Evolutionary conservation across 92 coral and sea anemone species (phyloP).

Genomic region (Montipora capitata): DNA sequence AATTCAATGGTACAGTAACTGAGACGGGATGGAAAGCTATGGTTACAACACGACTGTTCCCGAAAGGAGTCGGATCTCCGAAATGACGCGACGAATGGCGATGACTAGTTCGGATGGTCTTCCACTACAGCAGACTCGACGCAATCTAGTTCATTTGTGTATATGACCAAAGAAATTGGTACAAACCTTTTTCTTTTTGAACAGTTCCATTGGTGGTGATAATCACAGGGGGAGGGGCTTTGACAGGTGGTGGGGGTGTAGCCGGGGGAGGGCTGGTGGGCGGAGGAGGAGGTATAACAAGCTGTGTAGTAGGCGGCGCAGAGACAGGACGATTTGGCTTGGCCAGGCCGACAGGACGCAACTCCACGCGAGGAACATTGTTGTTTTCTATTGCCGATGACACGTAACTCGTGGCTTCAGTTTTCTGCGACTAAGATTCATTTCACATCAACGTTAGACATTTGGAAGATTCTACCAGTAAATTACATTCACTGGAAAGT

Average conservation of each 20-base stretch:
- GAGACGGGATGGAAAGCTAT: too few relatives aligned
- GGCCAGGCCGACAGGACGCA: slow-evolving; percentile 67
- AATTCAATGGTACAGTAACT: too few relatives aligned
- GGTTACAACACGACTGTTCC: too few relatives aligned
- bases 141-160: neutral
- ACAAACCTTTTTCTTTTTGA: slow-evolving; percentile 32
- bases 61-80: too few relatives aligned
- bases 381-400: slow-evolving; percentile 9
- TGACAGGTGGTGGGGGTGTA: slow-evolving; percentile 71
- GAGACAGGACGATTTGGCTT: slow-evolving; percentile 57
- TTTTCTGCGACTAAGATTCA: slow-evolving; percentile 1
- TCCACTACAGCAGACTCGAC: too few relatives aligned
- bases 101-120: too few relatives aligned
- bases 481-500: too few relatives aligned
- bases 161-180: neutral
- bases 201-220: neutral
- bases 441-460: too few relatives aligned
- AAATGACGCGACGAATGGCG: too few relatives aligned
- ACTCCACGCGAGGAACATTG: slow-evolving; percentile 70
- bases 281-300: slow-evolving; percentile 75
- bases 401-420: slow-evolving; percentile 6
- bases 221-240: slow-evolving; percentile 19
- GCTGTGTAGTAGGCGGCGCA: slow-evolving; percentile 22
- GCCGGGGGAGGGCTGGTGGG: slow-evolving; percentile 75
- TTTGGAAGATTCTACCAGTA: neutral